phyloP scores from a whole-genome alignment of 2,113 vertebrate species.

The Coptodon bakossiorum region DNA sequence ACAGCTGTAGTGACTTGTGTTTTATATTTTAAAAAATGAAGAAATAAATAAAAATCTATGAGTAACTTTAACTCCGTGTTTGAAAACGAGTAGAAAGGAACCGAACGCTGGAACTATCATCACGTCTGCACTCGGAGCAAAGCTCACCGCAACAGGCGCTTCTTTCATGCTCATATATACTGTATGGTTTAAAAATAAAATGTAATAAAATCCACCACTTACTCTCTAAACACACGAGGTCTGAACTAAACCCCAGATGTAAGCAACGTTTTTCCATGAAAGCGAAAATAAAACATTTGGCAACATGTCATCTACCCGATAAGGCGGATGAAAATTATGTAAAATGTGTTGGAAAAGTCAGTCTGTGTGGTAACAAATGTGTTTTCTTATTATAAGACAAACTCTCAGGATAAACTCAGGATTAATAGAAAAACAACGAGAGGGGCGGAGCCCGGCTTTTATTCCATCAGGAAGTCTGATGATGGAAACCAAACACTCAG shows the following conservation, averaged over 20 bases:
- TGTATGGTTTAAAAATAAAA: neutral
- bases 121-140: neutral
- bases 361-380: neutral
- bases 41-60: neutral
- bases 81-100: neutral
- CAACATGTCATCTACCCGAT: constrained; percentile 30
- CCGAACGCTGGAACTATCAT: neutral
- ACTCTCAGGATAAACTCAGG: neutral
- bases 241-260: neutral
- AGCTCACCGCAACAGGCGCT: neutral
- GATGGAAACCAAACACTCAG: neutral
- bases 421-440: neutral
- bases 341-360: neutral
- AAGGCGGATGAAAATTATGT: neutral
- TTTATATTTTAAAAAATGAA: accelerated
- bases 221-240: neutral
- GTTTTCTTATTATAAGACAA: neutral
- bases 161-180: neutral
- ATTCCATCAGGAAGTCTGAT: neutral
- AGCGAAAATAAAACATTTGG: constrained; percentile 46
- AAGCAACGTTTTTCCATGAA: neutral
- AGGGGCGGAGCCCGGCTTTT: neutral
- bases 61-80: neutral
- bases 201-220: neutral
- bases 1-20: neutral